Base-by-base conservation (phyloP, 2,113 vertebrate species). In the Ploceus nigricollis region DNA sequence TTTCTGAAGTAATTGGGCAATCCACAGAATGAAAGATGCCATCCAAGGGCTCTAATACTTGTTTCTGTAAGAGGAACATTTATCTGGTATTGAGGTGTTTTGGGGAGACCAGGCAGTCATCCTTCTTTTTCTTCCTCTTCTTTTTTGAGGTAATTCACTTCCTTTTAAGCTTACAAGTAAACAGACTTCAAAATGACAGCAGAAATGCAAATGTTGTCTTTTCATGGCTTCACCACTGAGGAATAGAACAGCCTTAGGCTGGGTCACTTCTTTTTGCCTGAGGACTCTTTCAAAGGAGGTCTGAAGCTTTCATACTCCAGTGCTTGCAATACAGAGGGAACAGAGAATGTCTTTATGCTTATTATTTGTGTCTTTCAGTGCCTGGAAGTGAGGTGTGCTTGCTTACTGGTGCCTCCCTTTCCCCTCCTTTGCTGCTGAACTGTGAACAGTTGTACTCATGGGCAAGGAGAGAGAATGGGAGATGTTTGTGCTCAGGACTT, bases 1-100 rank as follows among this genome's bases (percentile, higher is more conserved):
- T 72, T 88, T 87, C 61, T 89, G 87, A 86, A 91, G 89, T 92
- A 94, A 97, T 77, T 94, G 85, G 79, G 51, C 66, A 92, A 85
- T 87, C 94, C 92, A 75, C 30, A 81, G 80, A 76, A 87, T 57
- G 78, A 93, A 92, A 92, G 76, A 72, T 87, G 75, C 78, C 54
- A 54, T 89, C 63, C 15, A 7, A 90, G 35, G 27, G 51, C 11
- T 45, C 58, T 78, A 68, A 90, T 58, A 60, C 63, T 84, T 10
- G 8, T 75, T 96, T 91, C 77, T 90, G 20, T 54, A 51, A 75
- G 40, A 90, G 63, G 50, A 90, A 54, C 30, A 31, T 95, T 71
- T 87, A 37, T 56, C 27, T 81, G 84, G 63, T 66, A 21, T 57
- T 35, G 53, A 82, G 76, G 82, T 91, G n/a, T 78, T 94, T 45